Evolutionary conservation across 1,140 invertebrate genomes (phyloP).

Genomic region (Polyergus mexicanus): DNA sequence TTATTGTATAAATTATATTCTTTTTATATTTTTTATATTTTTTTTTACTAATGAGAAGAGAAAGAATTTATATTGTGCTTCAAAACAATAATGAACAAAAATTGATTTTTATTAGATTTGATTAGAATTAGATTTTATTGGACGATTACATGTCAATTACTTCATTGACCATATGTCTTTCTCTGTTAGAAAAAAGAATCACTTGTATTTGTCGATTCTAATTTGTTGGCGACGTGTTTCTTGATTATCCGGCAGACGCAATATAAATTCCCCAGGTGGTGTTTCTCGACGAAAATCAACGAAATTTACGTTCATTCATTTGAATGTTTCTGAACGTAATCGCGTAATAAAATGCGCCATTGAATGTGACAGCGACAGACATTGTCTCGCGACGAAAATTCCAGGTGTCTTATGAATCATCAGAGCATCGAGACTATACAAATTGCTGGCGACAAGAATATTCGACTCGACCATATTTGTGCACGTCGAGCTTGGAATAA

Average conservation of each 20-base stretch:
- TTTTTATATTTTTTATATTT: too few relatives aligned
- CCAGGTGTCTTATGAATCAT: conserved; percentile 49
- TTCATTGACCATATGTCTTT: neutral
- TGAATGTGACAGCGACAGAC: conserved; percentile 29
- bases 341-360: conserved; percentile 43
- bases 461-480: conserved; percentile 46
- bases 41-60: too few relatives aligned
- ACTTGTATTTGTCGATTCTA: conserved; percentile 15
- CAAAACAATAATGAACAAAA: neutral
- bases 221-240: conserved; percentile 8
- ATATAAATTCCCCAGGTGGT: neutral
- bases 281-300: conserved; percentile 35
- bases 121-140: neutral
- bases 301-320: conserved; percentile 49
- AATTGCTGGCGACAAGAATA: conserved; percentile 47
- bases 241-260: conserved; percentile 16
- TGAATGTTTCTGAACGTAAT: conserved; percentile 44
- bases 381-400: conserved; percentile 55
- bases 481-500: conserved; percentile 52
- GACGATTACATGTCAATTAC: neutral
- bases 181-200: neutral
- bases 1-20: too few relatives aligned
- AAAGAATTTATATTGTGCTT: too few relatives aligned
- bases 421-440: conserved; percentile 15
- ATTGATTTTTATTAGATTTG: neutral